These are phyloP conservation scores for Cololabis saira DNA, from an alignment of 2,113 vertebrate species.

Conservation along the genomic window DNA sequence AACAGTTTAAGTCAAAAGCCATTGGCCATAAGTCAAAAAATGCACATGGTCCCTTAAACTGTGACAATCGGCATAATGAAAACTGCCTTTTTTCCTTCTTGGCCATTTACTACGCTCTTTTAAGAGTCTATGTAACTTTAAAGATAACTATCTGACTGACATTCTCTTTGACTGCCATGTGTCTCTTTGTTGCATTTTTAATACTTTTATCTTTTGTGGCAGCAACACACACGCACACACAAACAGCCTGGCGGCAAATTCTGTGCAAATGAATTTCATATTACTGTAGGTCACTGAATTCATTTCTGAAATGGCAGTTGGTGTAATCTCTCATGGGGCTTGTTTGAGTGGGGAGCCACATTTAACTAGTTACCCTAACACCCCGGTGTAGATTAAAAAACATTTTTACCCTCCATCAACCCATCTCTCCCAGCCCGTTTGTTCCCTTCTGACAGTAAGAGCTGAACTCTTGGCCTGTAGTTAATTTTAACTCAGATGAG, in stretches of 20 bases:
- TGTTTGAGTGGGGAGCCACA: slow-evolving; percentile 79
- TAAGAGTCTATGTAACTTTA: neutral
- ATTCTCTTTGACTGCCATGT: slow-evolving; percentile 7
- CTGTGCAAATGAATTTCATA: slow-evolving; percentile 86
- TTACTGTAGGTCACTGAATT: slow-evolving; percentile 97
- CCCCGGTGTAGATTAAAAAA: slow-evolving; percentile 81
- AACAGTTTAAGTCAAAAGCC: no score
- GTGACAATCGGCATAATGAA: neutral
- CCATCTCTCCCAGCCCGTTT: slow-evolving; percentile 48
- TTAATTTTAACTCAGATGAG: slow-evolving; percentile 37
- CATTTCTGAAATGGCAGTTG: slow-evolving; percentile 91
- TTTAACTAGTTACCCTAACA: slow-evolving; percentile 80
- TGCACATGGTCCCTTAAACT: neutral
- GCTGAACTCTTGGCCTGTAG: slow-evolving; percentile 37
- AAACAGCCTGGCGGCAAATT: slow-evolving; percentile 70
- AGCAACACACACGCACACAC: slow-evolving; percentile 5
- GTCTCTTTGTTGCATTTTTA: slow-evolving; percentile 16
- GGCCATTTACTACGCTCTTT: neutral
- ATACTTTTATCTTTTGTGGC: slow-evolving; percentile 15
- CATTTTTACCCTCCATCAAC: slow-evolving; percentile 70
- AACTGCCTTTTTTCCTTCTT: neutral
- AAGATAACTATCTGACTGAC: slow-evolving; percentile 5
- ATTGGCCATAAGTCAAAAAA: no score
- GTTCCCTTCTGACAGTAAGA: slow-evolving; percentile 34
- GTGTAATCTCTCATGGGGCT: slow-evolving; percentile 85